Base-by-base conservation (phyloP, 1,140 invertebrate genomes). In the Orius insidiosus region DNA sequence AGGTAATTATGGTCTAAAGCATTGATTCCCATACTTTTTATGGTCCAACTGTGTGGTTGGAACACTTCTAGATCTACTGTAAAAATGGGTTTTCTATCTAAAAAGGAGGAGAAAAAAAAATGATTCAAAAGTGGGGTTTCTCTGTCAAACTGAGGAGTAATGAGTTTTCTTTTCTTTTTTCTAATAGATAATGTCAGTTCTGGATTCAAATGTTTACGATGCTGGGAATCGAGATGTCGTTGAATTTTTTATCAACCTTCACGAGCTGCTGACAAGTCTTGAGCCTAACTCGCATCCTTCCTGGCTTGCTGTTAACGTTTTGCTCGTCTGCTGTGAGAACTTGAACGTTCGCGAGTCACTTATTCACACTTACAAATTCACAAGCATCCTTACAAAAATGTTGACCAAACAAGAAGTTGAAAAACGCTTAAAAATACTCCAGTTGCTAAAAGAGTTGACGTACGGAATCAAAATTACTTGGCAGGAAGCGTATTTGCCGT, bases 401-500 rank as follows among this genome's bases (percentile, higher is more conserved):
- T 57, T 79, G n/a, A 65, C 60, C 54, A 56, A 63, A 45, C 35
- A 42, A 9, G 40, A 30, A 11, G 32, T 47, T 41, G 5, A 19
- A 1, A 44, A 46, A 18, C 37, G 32, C 14, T 31, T 30, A 30
- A 33, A 41, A 1, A 30, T 35, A 18, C 19, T 51, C 24, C 37
- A 41, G 3, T 5, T 34, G 10, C 7, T 46, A 2, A 47, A 78
- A 67, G 74, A 78, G 52, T 64, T 81, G 47, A 76, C 76, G 10
- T 76, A 76, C 54, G 76, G 75, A 2, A 72, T 78, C 6, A 75
- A 74, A 61, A 75, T 80, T 34, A 71, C 68, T 2, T 79, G 76
- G 74, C 74, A 77, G 57, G 75, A 80, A 52, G 71, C 74, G 1
- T 71, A 79, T 55, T 61, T 80, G 30, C 58, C 68, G 1, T 64